Conservation (phyloP, 2,888 invertebrate species). For the Horisme vitalbata region DNA sequence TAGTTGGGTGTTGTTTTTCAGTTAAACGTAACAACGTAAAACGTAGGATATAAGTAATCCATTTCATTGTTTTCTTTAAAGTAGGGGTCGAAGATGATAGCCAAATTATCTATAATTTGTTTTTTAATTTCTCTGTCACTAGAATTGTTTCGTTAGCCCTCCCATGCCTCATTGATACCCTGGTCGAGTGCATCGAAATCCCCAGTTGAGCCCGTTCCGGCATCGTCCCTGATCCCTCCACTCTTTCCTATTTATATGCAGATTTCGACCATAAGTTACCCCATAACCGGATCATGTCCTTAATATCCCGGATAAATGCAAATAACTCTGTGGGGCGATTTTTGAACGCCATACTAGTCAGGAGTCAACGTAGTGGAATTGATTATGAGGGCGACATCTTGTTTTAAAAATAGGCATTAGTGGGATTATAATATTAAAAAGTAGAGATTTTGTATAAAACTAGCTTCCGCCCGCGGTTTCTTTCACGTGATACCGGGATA, state of each 20-base stretch:
- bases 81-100: no score
- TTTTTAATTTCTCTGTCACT: no score
- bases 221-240: constrained; percentile 48
- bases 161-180: constrained; percentile 17
- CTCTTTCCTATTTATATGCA: constrained; percentile 80
- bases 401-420: constrained; percentile 67
- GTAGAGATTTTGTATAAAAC: no score
- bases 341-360: constrained; percentile 57
- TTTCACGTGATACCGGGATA: no score
- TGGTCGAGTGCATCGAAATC: constrained; percentile 12
- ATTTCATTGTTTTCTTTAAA: no score
- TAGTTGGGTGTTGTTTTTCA: no score
- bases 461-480: no score
- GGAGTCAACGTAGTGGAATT: constrained; percentile 68
- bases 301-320: constrained; percentile 74
- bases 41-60: no score
- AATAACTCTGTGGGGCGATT: constrained; percentile 59
- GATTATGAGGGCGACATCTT: constrained; percentile 74
- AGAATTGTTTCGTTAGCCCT: background rate
- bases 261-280: constrained; percentile 81
- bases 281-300: constrained; percentile 73
- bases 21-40: no score
- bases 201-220: constrained; percentile 8
- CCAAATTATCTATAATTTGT: no score
- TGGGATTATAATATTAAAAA: constrained; percentile 54